phyloP scores from a whole-genome alignment of 2,113 vertebrate genomes.

The Oceanodroma tethys region DNA sequence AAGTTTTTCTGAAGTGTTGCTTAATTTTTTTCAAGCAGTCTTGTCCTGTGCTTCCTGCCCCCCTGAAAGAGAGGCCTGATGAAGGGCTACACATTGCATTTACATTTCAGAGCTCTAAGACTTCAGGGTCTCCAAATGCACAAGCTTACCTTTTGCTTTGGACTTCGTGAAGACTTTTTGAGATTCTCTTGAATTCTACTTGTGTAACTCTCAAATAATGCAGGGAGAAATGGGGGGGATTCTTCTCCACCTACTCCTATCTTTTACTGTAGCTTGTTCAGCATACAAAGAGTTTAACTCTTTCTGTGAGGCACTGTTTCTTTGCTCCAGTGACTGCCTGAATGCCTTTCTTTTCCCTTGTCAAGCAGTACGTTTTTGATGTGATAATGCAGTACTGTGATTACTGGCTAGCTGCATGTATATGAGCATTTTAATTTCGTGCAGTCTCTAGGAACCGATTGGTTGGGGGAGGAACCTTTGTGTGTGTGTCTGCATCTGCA shows the following conservation, averaged over 20 bases:
- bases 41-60: background rate
- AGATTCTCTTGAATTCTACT: background rate
- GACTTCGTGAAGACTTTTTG: background rate
- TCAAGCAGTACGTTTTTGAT: background rate
- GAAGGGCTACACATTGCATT: background rate
- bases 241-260: conserved; percentile 34
- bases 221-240: background rate
- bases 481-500: conserved; percentile 41
- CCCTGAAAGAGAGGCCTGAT: background rate
- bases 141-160: background rate
- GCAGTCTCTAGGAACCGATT: background rate
- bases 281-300: conserved; percentile 21
- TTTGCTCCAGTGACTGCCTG: conserved; percentile 27
- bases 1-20: background rate
- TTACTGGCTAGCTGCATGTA: background rate
- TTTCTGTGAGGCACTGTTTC: conserved; percentile 34
- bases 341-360: conserved; percentile 36
- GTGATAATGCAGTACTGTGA: conserved; percentile 9
- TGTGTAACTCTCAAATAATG: background rate
- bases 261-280: conserved; percentile 19
- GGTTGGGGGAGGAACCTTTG: background rate
- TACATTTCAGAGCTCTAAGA: background rate
- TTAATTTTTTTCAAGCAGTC: background rate
- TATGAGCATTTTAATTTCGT: background rate
- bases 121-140: background rate